A percentile compares a stretch with the other conserved stretches of the same genome.
Evolutionary conservation across 1,140 invertebrate genomes (phyloP).

Genomic region (Bombus confusus): DNA sequence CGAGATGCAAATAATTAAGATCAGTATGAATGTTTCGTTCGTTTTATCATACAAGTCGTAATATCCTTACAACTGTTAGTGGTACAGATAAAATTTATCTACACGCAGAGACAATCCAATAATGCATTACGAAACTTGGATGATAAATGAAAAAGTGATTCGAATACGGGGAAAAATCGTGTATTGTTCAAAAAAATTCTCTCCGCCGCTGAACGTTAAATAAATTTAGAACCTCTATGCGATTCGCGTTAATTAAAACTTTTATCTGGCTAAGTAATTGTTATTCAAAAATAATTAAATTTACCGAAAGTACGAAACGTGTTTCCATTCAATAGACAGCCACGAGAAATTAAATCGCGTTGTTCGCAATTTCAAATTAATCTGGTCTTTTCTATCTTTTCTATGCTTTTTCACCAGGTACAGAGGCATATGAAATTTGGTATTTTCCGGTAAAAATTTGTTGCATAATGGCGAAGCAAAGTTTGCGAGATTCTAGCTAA

Average conservation of each 20-base stretch:
- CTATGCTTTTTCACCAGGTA: too few relatives aligned
- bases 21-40: too few relatives aligned
- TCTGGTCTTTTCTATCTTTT: too few relatives aligned
- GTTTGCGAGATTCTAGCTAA: too few relatives aligned
- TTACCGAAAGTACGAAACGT: too few relatives aligned
- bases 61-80: too few relatives aligned
- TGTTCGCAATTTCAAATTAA: too few relatives aligned
- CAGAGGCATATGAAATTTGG: background rate
- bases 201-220: background rate
- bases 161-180: background rate
- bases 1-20: too few relatives aligned
- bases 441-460: background rate
- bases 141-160: background rate
- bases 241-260: conserved; percentile 3
- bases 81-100: background rate
- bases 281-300: background rate
- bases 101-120: background rate
- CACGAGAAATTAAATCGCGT: background rate
- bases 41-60: too few relatives aligned
- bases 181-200: background rate
- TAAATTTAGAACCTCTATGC: background rate
- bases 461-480: too few relatives aligned
- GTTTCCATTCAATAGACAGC: background rate
- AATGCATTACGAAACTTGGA: background rate
- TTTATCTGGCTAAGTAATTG: background rate